A percentile compares a stretch with the other conserved stretches of the same genome.
Conservation (phyloP, 2,888 invertebrate species). For the Perizoma flavofasciatum region DNA sequence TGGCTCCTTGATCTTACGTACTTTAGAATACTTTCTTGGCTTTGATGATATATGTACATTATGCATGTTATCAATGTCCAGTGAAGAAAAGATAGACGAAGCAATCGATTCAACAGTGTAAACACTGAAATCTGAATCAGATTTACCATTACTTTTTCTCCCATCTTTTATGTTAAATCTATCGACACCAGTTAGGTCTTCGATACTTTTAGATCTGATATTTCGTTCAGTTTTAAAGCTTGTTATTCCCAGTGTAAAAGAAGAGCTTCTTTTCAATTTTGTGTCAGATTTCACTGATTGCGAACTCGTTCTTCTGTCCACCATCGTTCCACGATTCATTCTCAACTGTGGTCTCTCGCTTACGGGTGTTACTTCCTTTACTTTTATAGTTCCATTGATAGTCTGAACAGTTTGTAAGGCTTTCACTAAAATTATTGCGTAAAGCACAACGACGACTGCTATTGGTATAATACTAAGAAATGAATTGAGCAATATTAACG, state of each 20-base stretch:
- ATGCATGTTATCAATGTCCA: conserved; percentile 32
- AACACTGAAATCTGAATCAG: conserved; percentile 61
- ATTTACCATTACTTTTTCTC: conserved; percentile 37
- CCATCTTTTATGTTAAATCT: conserved; percentile 36
- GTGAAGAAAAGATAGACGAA: conserved; percentile 34
- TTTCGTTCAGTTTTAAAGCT: conserved; percentile 35
- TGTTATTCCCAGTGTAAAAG: conserved; percentile 48
- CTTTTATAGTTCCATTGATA: conserved; percentile 57
- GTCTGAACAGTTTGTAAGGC: conserved; percentile 78
- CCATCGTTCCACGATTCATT: conserved; percentile 59
- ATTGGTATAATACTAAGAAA: conserved; percentile 82
- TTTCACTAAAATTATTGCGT: conserved; percentile 83
- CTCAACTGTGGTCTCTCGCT: conserved; percentile 56
- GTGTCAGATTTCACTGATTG: conserved; percentile 41
- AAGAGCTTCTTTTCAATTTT: conserved; percentile 61
- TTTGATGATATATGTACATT: conserved; percentile 12
- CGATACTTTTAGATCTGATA: conserved; percentile 56
- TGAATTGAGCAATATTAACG: conserved; percentile 81
- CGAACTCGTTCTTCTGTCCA: conserved; percentile 34
- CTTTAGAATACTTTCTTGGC: conserved; percentile 25
- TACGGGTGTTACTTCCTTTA: conserved; percentile 35
- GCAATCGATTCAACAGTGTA: conserved; percentile 54
- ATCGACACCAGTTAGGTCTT: conserved; percentile 50
- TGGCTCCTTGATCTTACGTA: conserved; percentile 57
- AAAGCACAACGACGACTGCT: conserved; percentile 72